Base-by-base conservation (phyloP, 1,140 invertebrate species). In the Hirudo medicinalis region DNA sequence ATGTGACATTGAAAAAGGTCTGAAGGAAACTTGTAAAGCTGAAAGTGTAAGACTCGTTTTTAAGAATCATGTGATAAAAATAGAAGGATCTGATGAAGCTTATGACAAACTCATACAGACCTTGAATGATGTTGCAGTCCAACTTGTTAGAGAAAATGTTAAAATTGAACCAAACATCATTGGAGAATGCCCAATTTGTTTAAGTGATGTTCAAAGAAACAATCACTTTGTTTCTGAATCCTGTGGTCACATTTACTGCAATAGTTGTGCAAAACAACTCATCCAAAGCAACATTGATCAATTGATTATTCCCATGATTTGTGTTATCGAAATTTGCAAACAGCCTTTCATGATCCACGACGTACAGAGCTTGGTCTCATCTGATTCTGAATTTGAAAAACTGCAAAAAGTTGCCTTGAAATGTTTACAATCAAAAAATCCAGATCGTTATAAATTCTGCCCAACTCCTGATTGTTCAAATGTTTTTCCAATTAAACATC, bases 211-310 rank as follows among this genome's bases (percentile, higher is more conserved):
- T 40, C 54, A 70, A 53, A 25, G 60, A 36, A 36, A 40, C 49
- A 67, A 73, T 32, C 11, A 29, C 19, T 73, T 71, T 49, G 53
- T 54, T 2, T 20, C 53, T 27, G 72, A 73, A 43, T 57, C 20
- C 29, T 73, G 72, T 57, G 72, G 68, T 25, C 72, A 73, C 68
- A 32, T 67, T 32, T 73, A 73, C 68, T 73, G 72, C 69, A 25
- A 43, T 6, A 40, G 43, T n/a, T 73, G 72, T 27, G n/a, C 22
- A 29, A 36, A 25, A 25, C 49, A 40, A 17, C 69, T 73, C 15
- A 29, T 73, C 20, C 0, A 69, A 20, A 54, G 70, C 36, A 54
- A 27, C 27, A 27, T n/a, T 29, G 17, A 54, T 1, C 25, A 69
- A 22, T 19, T 25, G 22, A 36, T 54, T 15, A 36, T 73, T 57